Evolutionary conservation across 2,888 invertebrate genomes (phyloP).

Genomic region (Carcina quercana): DNA sequence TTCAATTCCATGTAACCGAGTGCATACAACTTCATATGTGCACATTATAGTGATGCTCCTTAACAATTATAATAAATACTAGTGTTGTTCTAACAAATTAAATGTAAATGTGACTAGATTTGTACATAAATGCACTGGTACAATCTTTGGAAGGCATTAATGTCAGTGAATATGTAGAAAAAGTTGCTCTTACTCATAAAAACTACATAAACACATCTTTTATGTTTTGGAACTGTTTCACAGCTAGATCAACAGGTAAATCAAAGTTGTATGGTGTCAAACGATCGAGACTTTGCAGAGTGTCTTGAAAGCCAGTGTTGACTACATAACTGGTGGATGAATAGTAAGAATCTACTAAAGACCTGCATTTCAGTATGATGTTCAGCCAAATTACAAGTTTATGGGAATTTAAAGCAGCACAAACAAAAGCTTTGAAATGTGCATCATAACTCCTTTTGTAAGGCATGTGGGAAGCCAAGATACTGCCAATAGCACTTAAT

Average conservation of each 20-base stretch:
- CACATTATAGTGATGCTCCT: no score
- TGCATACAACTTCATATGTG: no score
- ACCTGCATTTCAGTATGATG: constrained; percentile 90
- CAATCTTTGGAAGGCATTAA: constrained; percentile 24
- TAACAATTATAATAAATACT: no score
- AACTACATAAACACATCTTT: constrained; percentile 92
- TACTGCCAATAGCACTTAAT: constrained; percentile 92
- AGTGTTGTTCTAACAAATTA: no score
- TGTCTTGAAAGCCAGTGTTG: constrained; percentile 97
- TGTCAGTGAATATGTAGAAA: constrained; percentile 19
- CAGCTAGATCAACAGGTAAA: constrained; percentile 96
- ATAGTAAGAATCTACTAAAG: constrained; percentile 85
- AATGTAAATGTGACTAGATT: no score
- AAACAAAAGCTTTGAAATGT: constrained; percentile 98
- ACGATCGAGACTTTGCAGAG: constrained; percentile 91
- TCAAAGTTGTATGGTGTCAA: constrained; percentile 91
- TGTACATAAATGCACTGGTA: no score
- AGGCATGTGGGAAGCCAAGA: constrained; percentile 91
- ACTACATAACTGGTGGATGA: constrained; percentile 96
- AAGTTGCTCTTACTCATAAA: constrained; percentile 5
- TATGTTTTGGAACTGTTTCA: constrained; percentile 97
- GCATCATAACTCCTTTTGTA: constrained; percentile 97
- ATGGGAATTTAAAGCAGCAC: constrained; percentile 94
- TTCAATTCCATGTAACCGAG: no score
- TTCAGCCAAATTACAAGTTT: constrained; percentile 96